Evolutionary conservation across 2,797 vertebrate genomes (phyloP), one percentile per base, ranked within the genome.

Genomic region (Apogon talboti): DNA sequence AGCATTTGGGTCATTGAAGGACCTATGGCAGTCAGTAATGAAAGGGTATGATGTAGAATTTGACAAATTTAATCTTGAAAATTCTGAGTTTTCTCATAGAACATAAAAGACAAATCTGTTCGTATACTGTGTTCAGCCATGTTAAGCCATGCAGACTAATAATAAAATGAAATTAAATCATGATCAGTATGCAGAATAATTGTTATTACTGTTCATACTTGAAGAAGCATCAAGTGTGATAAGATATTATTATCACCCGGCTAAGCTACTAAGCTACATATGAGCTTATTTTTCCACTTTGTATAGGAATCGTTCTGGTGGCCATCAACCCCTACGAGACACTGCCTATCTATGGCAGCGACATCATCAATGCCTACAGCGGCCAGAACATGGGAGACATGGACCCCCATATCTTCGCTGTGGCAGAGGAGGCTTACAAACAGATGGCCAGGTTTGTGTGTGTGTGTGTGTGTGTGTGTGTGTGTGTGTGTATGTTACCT

Each of bases 321-420:
- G 98, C 98, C 84, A 98, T 99, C 91, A 99, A 99, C 85, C 98
- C 98, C 2, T 99, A 99, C 45, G 98, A 99, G 78, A 94, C 95
- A 0, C 91, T 99, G 81, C 96, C 95, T 4, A 99, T 99, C 91
- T 99, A 99, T 84, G 98, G 98, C 1, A 79, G 95, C 9, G 98
- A 99, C 74, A 99, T 99, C 89, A 99, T 99, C 92, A 96, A 98
- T 48, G 98, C 98, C 0, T 99, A 99, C 91, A 99, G 98, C 15
- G 97, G 97, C 41, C 97, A 99, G 89, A 99, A 99, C 64, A 99
- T 98, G 97, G 98, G 98, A 11, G 98, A 99, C 83, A 99, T 99
- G 97, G 98, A 99, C 79, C 98, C 98, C 4, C 98, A 99, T 79
- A 99, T 99, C 89, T 99, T 99, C 40, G 98, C 98, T 0, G 98